A percentile compares a stretch with the other conserved stretches of the same genome.
Evolutionary conservation across 2,797 vertebrate genomes (phyloP).

Genomic region (Anableps anableps): DNA sequence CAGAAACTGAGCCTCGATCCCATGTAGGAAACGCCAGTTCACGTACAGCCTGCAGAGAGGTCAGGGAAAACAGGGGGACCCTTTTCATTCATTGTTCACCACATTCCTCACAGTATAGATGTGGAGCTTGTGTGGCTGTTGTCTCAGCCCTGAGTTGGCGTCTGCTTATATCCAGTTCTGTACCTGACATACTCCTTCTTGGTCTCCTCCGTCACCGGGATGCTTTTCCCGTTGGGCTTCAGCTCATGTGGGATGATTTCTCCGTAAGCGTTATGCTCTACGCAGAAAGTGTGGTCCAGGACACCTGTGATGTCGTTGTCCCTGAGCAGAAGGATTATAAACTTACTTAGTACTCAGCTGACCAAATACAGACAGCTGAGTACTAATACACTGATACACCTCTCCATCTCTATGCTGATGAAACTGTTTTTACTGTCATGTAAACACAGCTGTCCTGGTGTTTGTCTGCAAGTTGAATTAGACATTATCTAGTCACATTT

Average conservation of each 20-base stretch:
- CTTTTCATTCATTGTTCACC: background rate
- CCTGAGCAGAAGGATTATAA: conserved; percentile 37
- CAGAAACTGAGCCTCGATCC: conserved; percentile 97
- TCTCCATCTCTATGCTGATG: background rate
- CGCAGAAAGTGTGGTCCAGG: conserved; percentile 97
- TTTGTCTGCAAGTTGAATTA: background rate
- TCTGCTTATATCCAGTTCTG: background rate
- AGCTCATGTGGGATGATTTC: conserved; percentile 98
- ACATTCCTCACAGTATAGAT: background rate
- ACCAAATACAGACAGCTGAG: background rate
- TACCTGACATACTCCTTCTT: conserved; percentile 97
- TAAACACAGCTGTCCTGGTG: background rate
- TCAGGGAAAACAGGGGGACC: background rate
- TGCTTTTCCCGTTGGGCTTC: conserved; percentile 96
- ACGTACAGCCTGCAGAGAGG: conserved; percentile 74
- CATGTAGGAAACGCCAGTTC: conserved; percentile 97
- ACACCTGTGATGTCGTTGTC: conserved; percentile 97
- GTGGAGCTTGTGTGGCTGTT: background rate
- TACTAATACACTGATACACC: background rate
- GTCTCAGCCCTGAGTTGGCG: background rate
- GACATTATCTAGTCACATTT: background rate
- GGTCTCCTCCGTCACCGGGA: conserved; percentile 91
- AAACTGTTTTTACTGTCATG: background rate
- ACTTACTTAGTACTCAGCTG: background rate
- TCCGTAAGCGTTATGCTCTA: conserved; percentile 96